Evolutionary conservation across 2,888 invertebrate genomes (phyloP), one percentile per base, ranked within the genome.

Genomic region (Caenorhabditis sp.): DNA sequence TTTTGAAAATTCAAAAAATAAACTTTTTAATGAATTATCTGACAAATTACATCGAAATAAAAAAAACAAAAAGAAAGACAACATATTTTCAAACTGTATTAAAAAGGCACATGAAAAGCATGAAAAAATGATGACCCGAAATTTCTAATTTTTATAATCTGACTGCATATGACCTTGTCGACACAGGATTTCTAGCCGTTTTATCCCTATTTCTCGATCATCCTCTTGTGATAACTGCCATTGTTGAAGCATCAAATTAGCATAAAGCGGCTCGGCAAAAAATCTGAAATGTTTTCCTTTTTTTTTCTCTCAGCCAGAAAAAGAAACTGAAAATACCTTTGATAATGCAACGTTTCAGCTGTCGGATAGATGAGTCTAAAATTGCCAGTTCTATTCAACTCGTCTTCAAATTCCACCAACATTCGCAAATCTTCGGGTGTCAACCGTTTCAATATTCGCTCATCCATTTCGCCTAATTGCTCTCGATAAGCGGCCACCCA

Each of bases 341-440:
- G 68, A 73, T 73, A 73, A 55, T 58, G 55, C 1, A 31, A 23
- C 4, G 73, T 73, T 1, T 68, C 26, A 5, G 83, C 85, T 0
- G 88, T 86, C 1, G 90, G 90, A 77, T 89, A 90, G 21, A 90
- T 85, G 0, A 90, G 82, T 74, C 88, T 86, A 78, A 90, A 90
- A 58, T 86, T 84, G 1, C 90, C 90, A 54, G 87, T 84, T 23
- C 90, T 81, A 43, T 84, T 85, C 71, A 88, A 88, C 78, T 90
- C 90, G 78, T 90, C 80, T 58, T 82, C 82, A 61, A 82, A 81
- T 43, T 80, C 79, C 10, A 80, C 78, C 21, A 82, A 59, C 17
- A 71, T 69, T 19, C 85, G 71, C 5, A 82, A 62, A 61, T 86
- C 82, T 60, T 82, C 82, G 3, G 80, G 66, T 0, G 82, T 81